Base-by-base conservation (phyloP, 2,888 invertebrate genomes). In the Andricus quercusramuli region DNA sequence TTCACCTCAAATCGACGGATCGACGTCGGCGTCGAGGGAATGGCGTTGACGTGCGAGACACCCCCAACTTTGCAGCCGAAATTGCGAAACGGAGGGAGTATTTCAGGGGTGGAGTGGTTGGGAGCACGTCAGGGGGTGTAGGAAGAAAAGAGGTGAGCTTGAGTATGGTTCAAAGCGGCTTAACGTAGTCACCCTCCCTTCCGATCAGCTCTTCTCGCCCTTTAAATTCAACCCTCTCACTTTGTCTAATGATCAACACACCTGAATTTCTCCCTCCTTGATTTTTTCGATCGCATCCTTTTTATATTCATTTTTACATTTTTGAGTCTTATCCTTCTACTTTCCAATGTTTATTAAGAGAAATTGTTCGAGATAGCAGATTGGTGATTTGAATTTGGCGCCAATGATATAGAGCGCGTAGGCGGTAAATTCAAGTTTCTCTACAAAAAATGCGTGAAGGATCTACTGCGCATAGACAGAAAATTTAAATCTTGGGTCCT, bases 1-100 rank as follows among this genome's bases (percentile, higher is more conserved):
- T 74, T 51, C 74, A 74, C 74, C 74, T 74, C 56, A 51, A 74
- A 74, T 74, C 51, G 74, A 74, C 74, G 74, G 51, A 37, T 74
- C 74, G 64, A 64, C 64, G 64, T 64, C 64, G 29, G 15, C 25
- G 29, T 64, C 25, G 25, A 68, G 25, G n/a, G 56, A 64, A 64
- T 64, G 32, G 74, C 41, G 44, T 22, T 68, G 51, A 74, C 74
- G 74, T 51, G 51, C 15, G 56, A 29, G 44, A 47, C 9, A 47
- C 47, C 44, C 67, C 37, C 67, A 41, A 37, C 37, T 51, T 74
- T 47, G 47, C 22, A 74, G 37, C 37, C 56, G 22, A 74, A 74
- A 74, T 59, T 74, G 22, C 74, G 51, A 59, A 32, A 74, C 56
- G 22, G 5, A 56, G 51, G 74, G 37, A n/a, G 70, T 0, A 29